Conservation (phyloP, 2,888 invertebrate species). For the Phyllotreta striolata region DNA sequence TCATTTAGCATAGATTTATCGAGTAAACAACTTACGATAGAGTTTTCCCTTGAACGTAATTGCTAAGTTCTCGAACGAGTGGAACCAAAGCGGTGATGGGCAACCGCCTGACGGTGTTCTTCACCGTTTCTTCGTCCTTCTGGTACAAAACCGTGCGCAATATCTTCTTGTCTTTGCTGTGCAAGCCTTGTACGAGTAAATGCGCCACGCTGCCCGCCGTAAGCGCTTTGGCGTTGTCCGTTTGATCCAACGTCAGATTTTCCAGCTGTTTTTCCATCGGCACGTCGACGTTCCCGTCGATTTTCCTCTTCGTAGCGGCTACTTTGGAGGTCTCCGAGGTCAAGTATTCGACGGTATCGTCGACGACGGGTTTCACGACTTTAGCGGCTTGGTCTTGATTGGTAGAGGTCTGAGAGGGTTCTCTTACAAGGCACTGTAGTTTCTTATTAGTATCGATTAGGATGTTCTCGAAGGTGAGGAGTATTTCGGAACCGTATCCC, state of each 20-base stretch:
- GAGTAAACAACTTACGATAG: slow-evolving; percentile 66
- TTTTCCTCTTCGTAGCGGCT: slow-evolving; percentile 55
- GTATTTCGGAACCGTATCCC: slow-evolving; percentile 67
- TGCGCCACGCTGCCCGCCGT: slow-evolving; percentile 79
- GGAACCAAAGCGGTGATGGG: slow-evolving; percentile 79
- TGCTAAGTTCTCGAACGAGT: slow-evolving; percentile 76
- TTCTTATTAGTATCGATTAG: slow-evolving; percentile 58
- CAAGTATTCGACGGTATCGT: slow-evolving; percentile 64
- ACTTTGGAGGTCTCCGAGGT: slow-evolving; percentile 56
- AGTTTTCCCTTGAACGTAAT: slow-evolving; percentile 73
- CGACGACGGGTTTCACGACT: slow-evolving; percentile 59
- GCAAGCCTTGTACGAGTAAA: slow-evolving; percentile 83
- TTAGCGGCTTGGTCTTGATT: slow-evolving; percentile 57
- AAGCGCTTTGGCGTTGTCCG: slow-evolving; percentile 63
- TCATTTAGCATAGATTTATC: no score
- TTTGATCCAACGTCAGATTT: slow-evolving; percentile 75
- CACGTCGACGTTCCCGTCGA: slow-evolving; percentile 64
- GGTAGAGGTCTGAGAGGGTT: slow-evolving; percentile 53
- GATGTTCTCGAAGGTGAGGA: slow-evolving; percentile 68
- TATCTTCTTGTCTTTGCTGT: slow-evolving; percentile 81
- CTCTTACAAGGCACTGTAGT: slow-evolving; percentile 62
- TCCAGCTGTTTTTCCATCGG: slow-evolving; percentile 86
- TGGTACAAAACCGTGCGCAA: slow-evolving; percentile 76
- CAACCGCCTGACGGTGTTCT: slow-evolving; percentile 76
- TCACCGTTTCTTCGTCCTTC: slow-evolving; percentile 72